Evolutionary conservation across 2,888 invertebrate genomes (phyloP).

Genomic region (Aspidiotus rigidus): DNA sequence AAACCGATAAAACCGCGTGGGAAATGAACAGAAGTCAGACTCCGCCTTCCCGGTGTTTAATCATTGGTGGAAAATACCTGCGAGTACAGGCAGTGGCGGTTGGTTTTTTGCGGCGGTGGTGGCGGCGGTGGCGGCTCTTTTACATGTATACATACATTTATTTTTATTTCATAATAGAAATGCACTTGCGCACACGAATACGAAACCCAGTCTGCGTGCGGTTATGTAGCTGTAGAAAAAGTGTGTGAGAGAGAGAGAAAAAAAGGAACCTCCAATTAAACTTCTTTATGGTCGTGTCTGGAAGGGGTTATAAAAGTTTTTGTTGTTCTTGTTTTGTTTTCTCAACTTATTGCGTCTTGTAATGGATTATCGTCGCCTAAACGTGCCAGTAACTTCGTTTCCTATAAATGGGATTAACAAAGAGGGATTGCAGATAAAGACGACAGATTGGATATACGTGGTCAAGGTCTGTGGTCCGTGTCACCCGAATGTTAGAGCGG

Average conservation of each 20-base stretch:
- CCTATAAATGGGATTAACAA: conserved; percentile 1
- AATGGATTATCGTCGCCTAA: neutral
- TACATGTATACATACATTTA: neutral
- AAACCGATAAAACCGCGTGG: conserved; percentile 46
- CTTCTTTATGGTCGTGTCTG: neutral
- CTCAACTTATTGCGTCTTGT: neutral
- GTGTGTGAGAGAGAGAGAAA: neutral
- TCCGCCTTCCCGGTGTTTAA: conserved; percentile 42
- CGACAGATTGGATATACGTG: neutral
- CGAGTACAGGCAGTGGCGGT: neutral
- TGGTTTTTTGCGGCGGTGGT: neutral
- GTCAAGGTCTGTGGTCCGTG: neutral
- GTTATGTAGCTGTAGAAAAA: neutral
- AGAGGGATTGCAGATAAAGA: conserved; percentile 1
- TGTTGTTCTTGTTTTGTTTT: neutral
- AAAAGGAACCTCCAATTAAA: neutral
- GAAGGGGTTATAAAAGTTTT: neutral
- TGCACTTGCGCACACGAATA: conserved; percentile 2
- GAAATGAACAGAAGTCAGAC: conserved; percentile 55
- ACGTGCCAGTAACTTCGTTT: neutral
- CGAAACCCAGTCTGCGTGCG: neutral
- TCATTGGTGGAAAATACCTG: conserved; percentile 31
- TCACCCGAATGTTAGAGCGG: neutral
- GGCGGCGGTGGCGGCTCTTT: neutral
- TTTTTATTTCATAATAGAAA: neutral